Conservation (phyloP, 2,888 invertebrate species). For the Proisotoma minuta region DNA sequence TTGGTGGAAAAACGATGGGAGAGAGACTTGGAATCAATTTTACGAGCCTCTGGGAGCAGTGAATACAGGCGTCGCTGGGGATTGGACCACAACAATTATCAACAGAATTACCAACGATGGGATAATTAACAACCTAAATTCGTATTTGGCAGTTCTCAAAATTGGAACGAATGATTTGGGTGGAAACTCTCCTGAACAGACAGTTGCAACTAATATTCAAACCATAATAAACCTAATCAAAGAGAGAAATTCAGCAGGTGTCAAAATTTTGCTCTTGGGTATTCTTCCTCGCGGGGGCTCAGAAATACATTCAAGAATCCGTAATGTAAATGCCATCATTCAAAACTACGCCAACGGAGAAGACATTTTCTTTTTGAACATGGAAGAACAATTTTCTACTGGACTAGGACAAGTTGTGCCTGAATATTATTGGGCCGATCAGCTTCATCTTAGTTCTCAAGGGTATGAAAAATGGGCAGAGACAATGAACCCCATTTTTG, state of each 20-base stretch:
- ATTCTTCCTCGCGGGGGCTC: conserved; percentile 22
- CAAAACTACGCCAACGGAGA: conserved; percentile 9
- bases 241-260: conserved; percentile 17
- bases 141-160: conserved; percentile 17
- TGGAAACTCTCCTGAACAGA: background rate
- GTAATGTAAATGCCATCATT: conserved; percentile 19
- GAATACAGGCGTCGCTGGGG: conserved; percentile 19
- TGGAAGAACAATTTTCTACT: conserved; percentile 21
- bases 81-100: conserved; percentile 16
- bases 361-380: conserved; percentile 21
- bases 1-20: conserved; percentile 17
- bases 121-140: conserved; percentile 18
- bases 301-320: conserved; percentile 16
- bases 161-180: conserved; percentile 31
- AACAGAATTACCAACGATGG: conserved; percentile 20
- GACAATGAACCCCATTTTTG: conserved; percentile 25
- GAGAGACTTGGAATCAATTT: conserved; percentile 13
- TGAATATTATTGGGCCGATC: conserved; percentile 11
- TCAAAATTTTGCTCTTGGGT: conserved; percentile 26
- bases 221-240: conserved; percentile 21
- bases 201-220: conserved; percentile 13
- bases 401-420: conserved; percentile 18
- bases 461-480: conserved; percentile 28
- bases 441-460: conserved; percentile 12
- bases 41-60: conserved; percentile 22